Evolutionary conservation across 2,113 vertebrate genomes (phyloP), one percentile per base, ranked within the genome.

Genomic region (Ia io): DNA sequence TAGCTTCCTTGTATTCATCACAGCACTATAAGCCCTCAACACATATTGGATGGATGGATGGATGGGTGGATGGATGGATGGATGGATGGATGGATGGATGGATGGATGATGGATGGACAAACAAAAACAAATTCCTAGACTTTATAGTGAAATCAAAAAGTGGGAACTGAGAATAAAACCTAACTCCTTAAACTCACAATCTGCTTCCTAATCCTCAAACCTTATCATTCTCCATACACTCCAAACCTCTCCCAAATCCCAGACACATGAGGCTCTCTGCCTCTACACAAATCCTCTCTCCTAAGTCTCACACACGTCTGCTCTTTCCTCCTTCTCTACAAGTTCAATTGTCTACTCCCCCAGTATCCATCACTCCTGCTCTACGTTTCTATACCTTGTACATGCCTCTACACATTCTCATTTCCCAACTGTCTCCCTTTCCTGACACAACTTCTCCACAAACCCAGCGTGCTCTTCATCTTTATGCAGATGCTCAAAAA

Each of bases 391-490:
- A 0, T 3, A 1, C 56, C 79, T n/a, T 2, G 7, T 0, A 1
- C 23, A 7, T 3, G 1, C 22, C 37, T 65, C 85, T 6, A 14
- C 30, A 7, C 32, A 35, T 53, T 13, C 42, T 86, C 42, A 1
- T 9, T 70, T 65, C 79, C 9, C 11, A 16, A 1, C 30, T 76
- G 69, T 32, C 59, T 65, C 47, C 25, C 32, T 5, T 61, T n/a
- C 63, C 25, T 1, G 18, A 18, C 65, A 73, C 44, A 71, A 12
- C 44, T 76, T 76, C 76, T 3, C 59, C 40, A 1, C 0, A 11
- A 37, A 37, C 56, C 22, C 0, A 20, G 9, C 0, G 0, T 11
- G 4, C 37, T 56, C 51, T 12, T 13, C 51, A n/a, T 3, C 65
- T 35, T 51, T 42, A 53, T 0, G 2, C 22, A 59, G 20, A 83